Conservation (phyloP, 2,888 invertebrate genomes). For the Chouioia cunea region DNA sequence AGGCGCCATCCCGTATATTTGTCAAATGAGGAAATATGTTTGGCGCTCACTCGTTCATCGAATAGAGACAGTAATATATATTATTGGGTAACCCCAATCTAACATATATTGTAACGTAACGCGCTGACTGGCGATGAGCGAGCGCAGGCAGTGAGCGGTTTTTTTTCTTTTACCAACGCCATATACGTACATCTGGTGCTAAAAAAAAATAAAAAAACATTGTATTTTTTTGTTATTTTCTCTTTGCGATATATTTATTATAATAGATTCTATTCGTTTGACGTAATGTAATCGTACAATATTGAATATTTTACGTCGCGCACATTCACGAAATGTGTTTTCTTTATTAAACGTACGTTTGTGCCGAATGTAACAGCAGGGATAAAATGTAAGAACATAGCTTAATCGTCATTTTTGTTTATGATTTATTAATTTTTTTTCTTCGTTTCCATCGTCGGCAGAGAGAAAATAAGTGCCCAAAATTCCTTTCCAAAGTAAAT, state of each 20-base stretch:
- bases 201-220: slow-evolving; percentile 34
- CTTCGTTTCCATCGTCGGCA: slow-evolving; percentile 5
- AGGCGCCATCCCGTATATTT: slow-evolving; percentile 7
- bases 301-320: too few species aligned
- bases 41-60: neutral
- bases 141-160: slow-evolving; percentile 68
- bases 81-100: too few species aligned
- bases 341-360: neutral
- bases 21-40: slow-evolving; percentile 38
- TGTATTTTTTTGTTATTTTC: slow-evolving; percentile 10
- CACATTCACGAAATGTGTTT: too few species aligned
- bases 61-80: too few species aligned
- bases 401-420: slow-evolving; percentile 36
- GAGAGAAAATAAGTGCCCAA: neutral
- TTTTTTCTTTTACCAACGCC: slow-evolving; percentile 48
- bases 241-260: slow-evolving; percentile 34
- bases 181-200: slow-evolving; percentile 60
- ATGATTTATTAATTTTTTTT: slow-evolving; percentile 33
- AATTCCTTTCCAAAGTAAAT: neutral
- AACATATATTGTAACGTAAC: slow-evolving; percentile 57
- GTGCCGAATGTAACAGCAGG: slow-evolving; percentile 17
- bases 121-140: slow-evolving; percentile 62
- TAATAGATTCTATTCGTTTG: slow-evolving; percentile 17
- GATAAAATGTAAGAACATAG: slow-evolving; percentile 15
- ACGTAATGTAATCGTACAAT: neutral